Evolutionary conservation across 2,797 vertebrate genomes (phyloP).

Genomic region (Eulemur coronatus): DNA sequence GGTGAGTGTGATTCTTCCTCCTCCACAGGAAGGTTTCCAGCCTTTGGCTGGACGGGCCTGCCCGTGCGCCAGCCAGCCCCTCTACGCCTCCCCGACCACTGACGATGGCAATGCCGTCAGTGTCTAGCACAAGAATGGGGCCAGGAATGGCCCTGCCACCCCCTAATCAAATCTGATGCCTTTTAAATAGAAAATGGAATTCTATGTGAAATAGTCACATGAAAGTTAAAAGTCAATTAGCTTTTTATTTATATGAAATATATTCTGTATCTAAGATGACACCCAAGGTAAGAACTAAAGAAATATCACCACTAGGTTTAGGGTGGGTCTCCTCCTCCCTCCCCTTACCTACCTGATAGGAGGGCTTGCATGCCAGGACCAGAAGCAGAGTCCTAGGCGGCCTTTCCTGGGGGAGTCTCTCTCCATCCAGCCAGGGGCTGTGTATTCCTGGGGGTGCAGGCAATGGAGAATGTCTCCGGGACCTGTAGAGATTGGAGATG

Average conservation of each 20-base stretch:
- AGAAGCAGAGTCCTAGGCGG: background rate
- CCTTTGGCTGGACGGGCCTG: background rate
- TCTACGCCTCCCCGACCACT: background rate
- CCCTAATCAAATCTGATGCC: background rate
- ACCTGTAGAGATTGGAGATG: background rate
- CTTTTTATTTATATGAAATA: background rate
- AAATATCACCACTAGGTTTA: background rate
- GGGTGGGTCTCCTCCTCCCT: background rate
- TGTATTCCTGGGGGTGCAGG: no score
- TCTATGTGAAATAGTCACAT: background rate
- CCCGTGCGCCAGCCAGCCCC: background rate
- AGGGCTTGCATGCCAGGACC: background rate
- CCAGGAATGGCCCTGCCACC: background rate
- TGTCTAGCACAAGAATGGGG: background rate
- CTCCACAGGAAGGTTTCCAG: background rate
- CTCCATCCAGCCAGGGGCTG: background rate
- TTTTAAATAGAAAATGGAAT: background rate
- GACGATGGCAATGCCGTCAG: background rate
- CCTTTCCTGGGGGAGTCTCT: background rate
- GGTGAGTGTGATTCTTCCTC: conserved; percentile 88
- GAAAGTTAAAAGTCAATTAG: background rate
- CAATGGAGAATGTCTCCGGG: background rate
- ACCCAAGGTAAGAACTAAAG: conserved; percentile 19
- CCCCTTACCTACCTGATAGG: background rate
- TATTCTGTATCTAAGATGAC: background rate